Conservation (phyloP, 2,797 vertebrate species). For the Pyrocephalus nanus region DNA sequence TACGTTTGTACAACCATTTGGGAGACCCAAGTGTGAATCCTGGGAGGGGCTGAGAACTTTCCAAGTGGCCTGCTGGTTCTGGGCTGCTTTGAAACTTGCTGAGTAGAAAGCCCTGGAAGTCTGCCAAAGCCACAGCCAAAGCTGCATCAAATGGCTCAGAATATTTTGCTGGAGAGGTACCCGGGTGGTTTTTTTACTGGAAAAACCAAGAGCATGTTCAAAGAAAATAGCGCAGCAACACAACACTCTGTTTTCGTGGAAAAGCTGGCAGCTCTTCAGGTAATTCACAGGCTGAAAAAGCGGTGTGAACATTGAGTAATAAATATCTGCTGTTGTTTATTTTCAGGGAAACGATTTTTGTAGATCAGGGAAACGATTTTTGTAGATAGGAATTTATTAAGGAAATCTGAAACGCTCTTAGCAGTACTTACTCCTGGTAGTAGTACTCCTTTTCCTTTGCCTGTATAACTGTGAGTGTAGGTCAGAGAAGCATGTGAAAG, state of each 20-base stretch:
- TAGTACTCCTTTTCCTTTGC: background rate
- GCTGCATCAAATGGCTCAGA: background rate
- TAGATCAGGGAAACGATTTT: background rate
- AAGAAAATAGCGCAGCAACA: background rate
- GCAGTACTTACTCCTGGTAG: background rate
- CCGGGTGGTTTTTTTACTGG: background rate
- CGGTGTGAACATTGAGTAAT: background rate
- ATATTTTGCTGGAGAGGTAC: conserved; percentile 2
- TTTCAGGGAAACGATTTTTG: conserved; percentile 14
- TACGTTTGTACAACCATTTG: background rate
- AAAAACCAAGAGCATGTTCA: background rate
- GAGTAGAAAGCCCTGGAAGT: background rate
- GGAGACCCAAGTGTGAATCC: background rate
- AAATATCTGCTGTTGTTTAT: background rate
- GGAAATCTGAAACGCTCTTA: background rate
- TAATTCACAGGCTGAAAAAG: background rate
- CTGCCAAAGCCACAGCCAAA: background rate
- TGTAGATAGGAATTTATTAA: background rate
- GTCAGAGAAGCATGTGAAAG: background rate
- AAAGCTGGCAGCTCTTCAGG: conserved; percentile 6
- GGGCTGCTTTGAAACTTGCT: background rate
- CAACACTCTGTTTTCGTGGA: background rate
- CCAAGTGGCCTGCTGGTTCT: background rate
- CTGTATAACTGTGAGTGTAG: background rate
- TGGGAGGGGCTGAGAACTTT: background rate